phyloP scores from a whole-genome alignment of 2,888 invertebrate genomes.

The Luperina testacea region DNA sequence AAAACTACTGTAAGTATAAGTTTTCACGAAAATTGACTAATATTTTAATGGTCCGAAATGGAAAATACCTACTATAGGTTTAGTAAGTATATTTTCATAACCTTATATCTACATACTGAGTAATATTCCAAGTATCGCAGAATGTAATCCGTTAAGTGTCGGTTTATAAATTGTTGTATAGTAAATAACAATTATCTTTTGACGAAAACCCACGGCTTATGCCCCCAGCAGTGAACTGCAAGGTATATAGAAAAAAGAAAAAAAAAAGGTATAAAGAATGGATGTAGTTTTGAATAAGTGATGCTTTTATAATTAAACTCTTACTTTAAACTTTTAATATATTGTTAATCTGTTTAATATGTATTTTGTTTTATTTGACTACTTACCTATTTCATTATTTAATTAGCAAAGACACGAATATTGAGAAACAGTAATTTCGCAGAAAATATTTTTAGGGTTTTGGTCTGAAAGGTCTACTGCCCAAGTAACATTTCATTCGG shows the following conservation, averaged over 20 bases:
- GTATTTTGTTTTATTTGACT: slow-evolving; percentile 6
- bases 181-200: background rate
- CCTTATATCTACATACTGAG: background rate
- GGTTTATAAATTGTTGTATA: background rate
- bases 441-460: background rate
- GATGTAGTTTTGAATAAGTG: background rate
- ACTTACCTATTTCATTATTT: background rate
- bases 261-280: background rate
- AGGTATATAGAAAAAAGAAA: too few relatives aligned
- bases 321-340: background rate
- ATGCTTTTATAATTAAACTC: background rate
- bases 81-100: background rate
- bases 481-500: too few relatives aligned
- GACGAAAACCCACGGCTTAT: background rate
- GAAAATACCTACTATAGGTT: too few relatives aligned
- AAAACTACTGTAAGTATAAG: too few relatives aligned
- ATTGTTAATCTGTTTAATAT: background rate
- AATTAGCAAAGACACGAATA: background rate
- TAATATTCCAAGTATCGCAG: too few relatives aligned
- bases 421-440: background rate
- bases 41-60: too few relatives aligned
- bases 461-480: background rate
- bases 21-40: too few relatives aligned
- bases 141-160: background rate
- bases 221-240: too few relatives aligned